Conservation (phyloP, 2,113 vertebrate genomes). For the Calidris pugnax region DNA sequence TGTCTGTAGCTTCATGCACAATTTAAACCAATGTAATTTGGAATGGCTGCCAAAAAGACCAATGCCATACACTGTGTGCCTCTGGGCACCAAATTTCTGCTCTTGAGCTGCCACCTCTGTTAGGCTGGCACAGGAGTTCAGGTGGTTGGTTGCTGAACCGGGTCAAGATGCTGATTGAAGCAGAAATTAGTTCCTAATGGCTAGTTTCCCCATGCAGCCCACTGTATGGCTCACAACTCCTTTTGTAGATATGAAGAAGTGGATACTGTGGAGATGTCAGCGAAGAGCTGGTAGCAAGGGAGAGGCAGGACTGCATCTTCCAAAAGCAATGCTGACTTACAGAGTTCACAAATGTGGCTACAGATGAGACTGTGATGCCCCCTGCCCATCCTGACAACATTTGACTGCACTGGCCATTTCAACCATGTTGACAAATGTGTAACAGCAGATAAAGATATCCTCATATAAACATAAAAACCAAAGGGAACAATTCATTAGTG, state of each 20-base stretch:
- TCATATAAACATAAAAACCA: background rate
- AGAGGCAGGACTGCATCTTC: background rate
- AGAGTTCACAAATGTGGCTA: background rate
- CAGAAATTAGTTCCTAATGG: background rate
- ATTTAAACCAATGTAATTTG: background rate
- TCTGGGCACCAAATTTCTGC: background rate
- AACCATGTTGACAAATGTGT: background rate
- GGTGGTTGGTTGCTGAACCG: background rate
- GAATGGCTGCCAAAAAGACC: background rate
- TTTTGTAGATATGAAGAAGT: background rate
- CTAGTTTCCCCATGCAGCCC: background rate
- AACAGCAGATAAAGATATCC: background rate
- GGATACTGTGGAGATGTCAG: background rate
- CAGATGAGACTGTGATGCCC: background rate
- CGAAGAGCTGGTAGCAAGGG: background rate
- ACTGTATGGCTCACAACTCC: background rate
- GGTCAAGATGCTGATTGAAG: background rate
- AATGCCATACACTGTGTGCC: background rate
- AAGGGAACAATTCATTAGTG: background rate
- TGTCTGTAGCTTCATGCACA: background rate
- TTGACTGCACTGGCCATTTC: background rate
- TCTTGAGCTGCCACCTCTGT: background rate
- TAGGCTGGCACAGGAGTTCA: background rate
- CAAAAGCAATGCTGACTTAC: background rate
- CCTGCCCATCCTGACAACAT: background rate